Evolutionary conservation across 2,888 invertebrate species (phyloP).

Genomic region (Acleris emargana): DNA sequence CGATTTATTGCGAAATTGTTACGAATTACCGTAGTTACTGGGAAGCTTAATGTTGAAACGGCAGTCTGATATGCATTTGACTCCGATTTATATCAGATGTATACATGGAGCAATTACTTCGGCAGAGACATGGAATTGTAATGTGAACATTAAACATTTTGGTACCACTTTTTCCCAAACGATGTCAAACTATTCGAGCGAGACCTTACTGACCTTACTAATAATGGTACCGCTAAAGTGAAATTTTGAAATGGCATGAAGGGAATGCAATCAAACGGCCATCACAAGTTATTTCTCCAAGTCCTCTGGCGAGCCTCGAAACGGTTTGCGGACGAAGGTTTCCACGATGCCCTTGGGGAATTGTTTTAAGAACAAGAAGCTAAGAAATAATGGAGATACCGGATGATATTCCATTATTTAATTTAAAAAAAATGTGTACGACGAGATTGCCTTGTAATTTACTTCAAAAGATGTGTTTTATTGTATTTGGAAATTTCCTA

Average conservation of each 20-base stretch:
- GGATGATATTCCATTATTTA: background rate
- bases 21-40: constrained; percentile 66
- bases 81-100: constrained; percentile 20
- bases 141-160: background rate
- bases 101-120: constrained; percentile 2
- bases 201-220: background rate
- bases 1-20: constrained; percentile 76
- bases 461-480: no score
- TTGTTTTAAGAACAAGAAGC: constrained; percentile 11
- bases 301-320: constrained; percentile 32
- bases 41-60: constrained; percentile 43
- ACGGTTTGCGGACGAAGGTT: constrained; percentile 30
- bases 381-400: constrained; percentile 8
- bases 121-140: background rate
- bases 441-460: background rate
- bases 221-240: background rate
- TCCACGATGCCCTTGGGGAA: constrained; percentile 12
- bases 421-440: no score
- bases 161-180: background rate
- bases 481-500: no score
- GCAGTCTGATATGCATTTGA: constrained; percentile 19
- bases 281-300: constrained; percentile 32
- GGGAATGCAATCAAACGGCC: constrained; percentile 6
- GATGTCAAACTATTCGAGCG: background rate
- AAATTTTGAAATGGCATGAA: no score